Conservation (phyloP, 2,113 vertebrate genomes). For the Brevimyrus niger region DNA sequence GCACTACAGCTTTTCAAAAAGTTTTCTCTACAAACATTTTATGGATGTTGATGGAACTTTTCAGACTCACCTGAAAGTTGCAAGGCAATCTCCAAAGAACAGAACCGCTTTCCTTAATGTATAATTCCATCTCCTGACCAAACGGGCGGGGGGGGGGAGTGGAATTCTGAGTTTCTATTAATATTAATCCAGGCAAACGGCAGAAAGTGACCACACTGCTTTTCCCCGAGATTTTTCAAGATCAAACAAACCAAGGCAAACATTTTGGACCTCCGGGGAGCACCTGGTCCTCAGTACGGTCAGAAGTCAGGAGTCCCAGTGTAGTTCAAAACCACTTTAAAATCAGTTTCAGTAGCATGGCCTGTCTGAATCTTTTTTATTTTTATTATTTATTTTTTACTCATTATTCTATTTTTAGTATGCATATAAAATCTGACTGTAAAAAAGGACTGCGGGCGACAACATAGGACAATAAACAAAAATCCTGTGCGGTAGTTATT, state of each 20-base stretch:
- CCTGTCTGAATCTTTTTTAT: not conserved
- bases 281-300: not conserved
- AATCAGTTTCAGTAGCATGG: not conserved
- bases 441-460: not conserved
- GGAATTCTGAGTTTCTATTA: not conserved
- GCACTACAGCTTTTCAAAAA: not conserved
- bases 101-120: not conserved
- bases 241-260: not conserved
- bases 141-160: not conserved
- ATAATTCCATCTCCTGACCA: not conserved
- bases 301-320: not conserved
- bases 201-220: not conserved
- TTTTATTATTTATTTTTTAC: not conserved
- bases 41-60: not conserved
- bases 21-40: not conserved
- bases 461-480: not conserved
- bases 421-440: not conserved
- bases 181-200: not conserved
- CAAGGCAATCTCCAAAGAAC: not conserved
- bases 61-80: not conserved
- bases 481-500: not conserved
- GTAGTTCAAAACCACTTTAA: not conserved
- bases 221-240: not conserved
- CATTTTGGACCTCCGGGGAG: not conserved
- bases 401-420: not conserved